Evolutionary conservation across 2,113 vertebrate species (phyloP).

Genomic region (Platycercus adscitus): DNA sequence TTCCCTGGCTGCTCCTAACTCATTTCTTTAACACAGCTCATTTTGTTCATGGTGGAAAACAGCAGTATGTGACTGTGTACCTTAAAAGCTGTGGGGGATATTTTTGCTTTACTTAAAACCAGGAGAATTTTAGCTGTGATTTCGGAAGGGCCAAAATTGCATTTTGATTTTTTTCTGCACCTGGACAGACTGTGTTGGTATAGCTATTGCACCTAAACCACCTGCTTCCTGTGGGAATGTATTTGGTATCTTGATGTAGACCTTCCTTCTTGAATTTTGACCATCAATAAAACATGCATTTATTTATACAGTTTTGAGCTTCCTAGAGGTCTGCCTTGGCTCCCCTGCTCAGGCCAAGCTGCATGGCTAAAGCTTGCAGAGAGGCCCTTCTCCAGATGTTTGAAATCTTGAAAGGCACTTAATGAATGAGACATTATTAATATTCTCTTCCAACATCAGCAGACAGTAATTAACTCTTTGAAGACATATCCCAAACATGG

Average conservation of each 20-base stretch:
- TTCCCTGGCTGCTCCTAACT: neutral
- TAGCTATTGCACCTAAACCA: neutral
- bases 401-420: conserved; percentile 26
- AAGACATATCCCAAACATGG: neutral
- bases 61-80: neutral
- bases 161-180: neutral
- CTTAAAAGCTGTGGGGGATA: neutral
- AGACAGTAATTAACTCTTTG: conserved; percentile 54
- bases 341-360: neutral
- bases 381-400: neutral
- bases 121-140: neutral
- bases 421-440: conserved; percentile 41
- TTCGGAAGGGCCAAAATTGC: neutral
- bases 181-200: neutral
- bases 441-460: conserved; percentile 31
- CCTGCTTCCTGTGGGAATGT: neutral
- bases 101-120: neutral
- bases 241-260: neutral
- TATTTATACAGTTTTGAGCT: neutral
- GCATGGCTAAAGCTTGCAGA: neutral
- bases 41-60: neutral
- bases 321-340: neutral
- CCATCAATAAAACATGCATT: neutral
- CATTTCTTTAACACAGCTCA: neutral
- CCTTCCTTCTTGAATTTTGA: neutral